Conservation (phyloP, 2,888 invertebrate genomes). For the Crioceris asparagi region DNA sequence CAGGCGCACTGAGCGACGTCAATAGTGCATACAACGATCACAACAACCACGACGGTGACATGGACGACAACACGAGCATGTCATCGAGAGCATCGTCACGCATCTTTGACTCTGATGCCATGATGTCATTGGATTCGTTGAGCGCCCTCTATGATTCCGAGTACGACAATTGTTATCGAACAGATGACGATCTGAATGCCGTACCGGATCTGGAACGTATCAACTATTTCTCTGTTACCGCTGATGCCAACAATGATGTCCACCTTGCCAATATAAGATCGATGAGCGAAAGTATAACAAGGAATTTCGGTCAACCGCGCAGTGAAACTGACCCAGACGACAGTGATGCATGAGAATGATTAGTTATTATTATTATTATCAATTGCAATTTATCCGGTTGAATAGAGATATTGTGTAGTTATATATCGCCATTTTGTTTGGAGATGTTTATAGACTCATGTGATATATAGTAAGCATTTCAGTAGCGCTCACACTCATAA, state of each 20-base stretch:
- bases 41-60: conserved; percentile 40
- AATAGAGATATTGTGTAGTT: no score
- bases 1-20: conserved; percentile 72
- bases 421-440: no score
- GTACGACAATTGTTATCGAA: conserved; percentile 53
- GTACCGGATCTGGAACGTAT: conserved; percentile 38
- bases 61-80: conserved; percentile 62
- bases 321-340: conserved; percentile 54
- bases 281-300: conserved; percentile 64
- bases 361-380: no score
- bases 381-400: no score
- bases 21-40: conserved; percentile 68
- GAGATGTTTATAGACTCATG: no score
- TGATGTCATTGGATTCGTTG: conserved; percentile 67
- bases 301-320: conserved; percentile 63
- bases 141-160: conserved; percentile 75
- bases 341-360: conserved; percentile 49
- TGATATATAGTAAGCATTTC: no score
- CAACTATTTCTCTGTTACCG: conserved; percentile 39
- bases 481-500: no score
- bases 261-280: conserved; percentile 64
- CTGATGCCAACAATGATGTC: conserved; percentile 39
- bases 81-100: conserved; percentile 77
- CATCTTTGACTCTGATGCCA: conserved; percentile 65
- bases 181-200: conserved; percentile 39